These are phyloP conservation scores for Taxidea taxus DNA, from an alignment of 2,113 vertebrate genomes.

Conservation along the genomic window DNA sequence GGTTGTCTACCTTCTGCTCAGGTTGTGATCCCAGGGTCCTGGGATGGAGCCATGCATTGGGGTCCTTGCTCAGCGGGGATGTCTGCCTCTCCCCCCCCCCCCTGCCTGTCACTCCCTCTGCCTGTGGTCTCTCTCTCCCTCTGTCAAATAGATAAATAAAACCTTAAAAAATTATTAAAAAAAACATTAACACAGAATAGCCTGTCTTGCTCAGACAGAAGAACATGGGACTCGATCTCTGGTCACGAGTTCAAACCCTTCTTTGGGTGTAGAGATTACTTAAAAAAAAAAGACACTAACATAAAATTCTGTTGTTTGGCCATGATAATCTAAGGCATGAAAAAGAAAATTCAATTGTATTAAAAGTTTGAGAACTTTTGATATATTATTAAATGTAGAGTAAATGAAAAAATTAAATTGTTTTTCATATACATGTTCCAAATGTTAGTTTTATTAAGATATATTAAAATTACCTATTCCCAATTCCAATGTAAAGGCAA, in stretches of 20 bases:
- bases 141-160: no score
- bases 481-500: not conserved
- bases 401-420: not conserved
- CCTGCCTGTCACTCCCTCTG: no score
- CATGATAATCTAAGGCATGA: not conserved
- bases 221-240: not conserved
- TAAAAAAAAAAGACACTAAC: not conserved
- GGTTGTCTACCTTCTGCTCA: not conserved
- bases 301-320: not conserved
- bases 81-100: no score
- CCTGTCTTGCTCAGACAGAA: not conserved
- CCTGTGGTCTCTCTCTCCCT: no score
- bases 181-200: no score
- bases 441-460: not conserved
- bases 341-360: not conserved
- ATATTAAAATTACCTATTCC: not conserved
- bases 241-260: not conserved
- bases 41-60: not conserved
- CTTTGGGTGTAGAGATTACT: not conserved
- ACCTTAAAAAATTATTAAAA: no score
- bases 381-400: not conserved
- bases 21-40: not conserved
- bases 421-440: not conserved
- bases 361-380: not conserved
- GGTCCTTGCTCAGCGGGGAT: not conserved